Percentiles rank a stretch among this genome's conserved stretches.
Evolutionary conservation across 2,113 vertebrate genomes (phyloP).

Genomic region (Prunella himalayana): DNA sequence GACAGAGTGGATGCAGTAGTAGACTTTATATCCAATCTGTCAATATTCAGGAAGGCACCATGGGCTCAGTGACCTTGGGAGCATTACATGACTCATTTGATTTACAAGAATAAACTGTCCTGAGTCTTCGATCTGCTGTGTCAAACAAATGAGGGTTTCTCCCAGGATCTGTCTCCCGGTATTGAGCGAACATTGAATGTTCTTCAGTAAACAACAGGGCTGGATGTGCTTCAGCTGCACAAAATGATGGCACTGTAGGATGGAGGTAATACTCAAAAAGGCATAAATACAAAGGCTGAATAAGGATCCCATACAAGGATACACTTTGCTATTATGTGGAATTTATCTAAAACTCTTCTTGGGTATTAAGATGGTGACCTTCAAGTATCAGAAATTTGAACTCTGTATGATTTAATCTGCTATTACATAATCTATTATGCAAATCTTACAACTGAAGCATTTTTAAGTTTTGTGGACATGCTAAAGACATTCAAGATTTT

Average conservation of each 20-base stretch:
- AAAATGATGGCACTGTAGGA: not conserved
- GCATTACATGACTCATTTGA: not conserved
- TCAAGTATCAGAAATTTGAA: not conserved
- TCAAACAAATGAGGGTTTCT: not conserved
- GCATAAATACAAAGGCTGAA: not conserved
- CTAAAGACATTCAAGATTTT: not conserved
- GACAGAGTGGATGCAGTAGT: no score
- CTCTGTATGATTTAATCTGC: not conserved
- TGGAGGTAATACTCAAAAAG: not conserved
- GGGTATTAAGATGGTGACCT: not conserved
- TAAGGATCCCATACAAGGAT: not conserved
- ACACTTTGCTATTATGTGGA: not conserved
- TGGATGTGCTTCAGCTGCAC: not conserved
- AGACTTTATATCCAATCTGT: not conserved
- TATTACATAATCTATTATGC: not conserved
- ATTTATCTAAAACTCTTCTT: not conserved
- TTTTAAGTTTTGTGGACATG: not conserved
- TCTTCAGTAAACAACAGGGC: not conserved
- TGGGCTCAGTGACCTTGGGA: constrained; percentile 1
- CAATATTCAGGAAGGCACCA: not conserved
- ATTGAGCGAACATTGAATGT: not conserved
- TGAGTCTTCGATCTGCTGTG: not conserved
- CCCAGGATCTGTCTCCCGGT: not conserved
- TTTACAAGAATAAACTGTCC: constrained; percentile 4
- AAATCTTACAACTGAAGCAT: not conserved